These are phyloP conservation scores for Brachionus paranguensis DNA, from an alignment of 1,140 invertebrate species.

Conservation along the genomic window DNA sequence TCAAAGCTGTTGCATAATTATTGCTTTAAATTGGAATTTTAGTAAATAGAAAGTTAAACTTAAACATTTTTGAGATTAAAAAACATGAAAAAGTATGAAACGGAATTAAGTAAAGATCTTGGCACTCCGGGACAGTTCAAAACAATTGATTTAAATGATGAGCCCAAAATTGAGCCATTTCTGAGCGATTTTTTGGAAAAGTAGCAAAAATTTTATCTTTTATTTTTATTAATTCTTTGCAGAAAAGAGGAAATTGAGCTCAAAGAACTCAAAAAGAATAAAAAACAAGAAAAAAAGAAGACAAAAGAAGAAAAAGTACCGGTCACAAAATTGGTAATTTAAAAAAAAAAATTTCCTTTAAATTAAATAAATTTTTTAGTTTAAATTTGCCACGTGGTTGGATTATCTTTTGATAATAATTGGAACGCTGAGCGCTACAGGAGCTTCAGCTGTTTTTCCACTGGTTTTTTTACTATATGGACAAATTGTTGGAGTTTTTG, in stretches of 20 bases:
- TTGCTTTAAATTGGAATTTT: background rate
- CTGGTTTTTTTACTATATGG: conserved; percentile 17
- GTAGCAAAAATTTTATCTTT: background rate
- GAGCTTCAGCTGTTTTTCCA: background rate
- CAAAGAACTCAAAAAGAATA: background rate
- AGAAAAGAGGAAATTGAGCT: background rate
- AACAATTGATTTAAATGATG: background rate
- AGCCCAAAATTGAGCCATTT: background rate
- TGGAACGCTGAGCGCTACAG: background rate
- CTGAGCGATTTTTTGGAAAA: background rate
- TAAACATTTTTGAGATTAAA: background rate
- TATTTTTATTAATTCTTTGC: background rate
- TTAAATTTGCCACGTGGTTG: conserved; percentile 25
- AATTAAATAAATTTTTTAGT: background rate
- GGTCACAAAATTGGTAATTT: background rate
- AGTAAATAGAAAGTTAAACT: background rate
- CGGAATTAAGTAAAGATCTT: background rate
- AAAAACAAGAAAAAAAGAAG: background rate
- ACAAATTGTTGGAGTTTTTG: background rate
- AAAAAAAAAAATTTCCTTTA: background rate
- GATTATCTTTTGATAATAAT: background rate
- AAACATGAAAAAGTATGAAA: background rate
- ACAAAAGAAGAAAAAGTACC: background rate
- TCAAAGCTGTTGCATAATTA: background rate
- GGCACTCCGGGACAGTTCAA: background rate